These are phyloP conservation scores for Azemiops feae DNA, from an alignment of 2,113 vertebrate genomes.

Conservation along the genomic window DNA sequence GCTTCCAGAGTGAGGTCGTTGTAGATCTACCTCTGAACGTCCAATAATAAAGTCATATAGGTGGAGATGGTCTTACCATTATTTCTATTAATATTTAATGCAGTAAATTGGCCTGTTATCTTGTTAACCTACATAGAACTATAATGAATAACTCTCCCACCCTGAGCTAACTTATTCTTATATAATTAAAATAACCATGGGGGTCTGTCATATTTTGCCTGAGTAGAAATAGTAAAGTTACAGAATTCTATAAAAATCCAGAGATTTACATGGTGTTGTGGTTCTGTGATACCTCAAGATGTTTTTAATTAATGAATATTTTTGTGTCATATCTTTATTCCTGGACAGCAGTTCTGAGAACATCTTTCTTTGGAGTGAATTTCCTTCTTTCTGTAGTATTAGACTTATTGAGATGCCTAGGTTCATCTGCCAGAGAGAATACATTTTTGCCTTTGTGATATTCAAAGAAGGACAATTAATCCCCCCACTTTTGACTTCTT, in stretches of 20 bases:
- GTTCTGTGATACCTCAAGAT: background rate
- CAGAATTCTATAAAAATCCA: background rate
- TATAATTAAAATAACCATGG: background rate
- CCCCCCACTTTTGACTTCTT: background rate
- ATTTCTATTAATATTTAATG: background rate
- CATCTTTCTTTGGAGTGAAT: background rate
- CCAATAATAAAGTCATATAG: background rate
- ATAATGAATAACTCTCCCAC: background rate
- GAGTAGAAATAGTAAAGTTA: background rate
- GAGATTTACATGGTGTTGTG: background rate
- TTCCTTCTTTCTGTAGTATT: background rate
- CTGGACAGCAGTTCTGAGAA: background rate
- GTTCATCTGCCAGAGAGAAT: background rate
- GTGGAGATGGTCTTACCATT: no score
- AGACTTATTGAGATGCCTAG: background rate
- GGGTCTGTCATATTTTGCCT: background rate
- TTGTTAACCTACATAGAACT: background rate
- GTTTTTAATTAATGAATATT: background rate
- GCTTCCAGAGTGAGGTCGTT: background rate
- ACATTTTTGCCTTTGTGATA: background rate
- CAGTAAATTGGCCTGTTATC: background rate
- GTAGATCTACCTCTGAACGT: background rate
- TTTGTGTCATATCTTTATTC: background rate
- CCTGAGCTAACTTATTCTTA: background rate
- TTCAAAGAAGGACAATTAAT: constrained; percentile 1